A percentile compares a stretch with the other conserved stretches of the same genome.
Conservation (phyloP, 2,888 invertebrate species). For the Coleophora flavipennella region DNA sequence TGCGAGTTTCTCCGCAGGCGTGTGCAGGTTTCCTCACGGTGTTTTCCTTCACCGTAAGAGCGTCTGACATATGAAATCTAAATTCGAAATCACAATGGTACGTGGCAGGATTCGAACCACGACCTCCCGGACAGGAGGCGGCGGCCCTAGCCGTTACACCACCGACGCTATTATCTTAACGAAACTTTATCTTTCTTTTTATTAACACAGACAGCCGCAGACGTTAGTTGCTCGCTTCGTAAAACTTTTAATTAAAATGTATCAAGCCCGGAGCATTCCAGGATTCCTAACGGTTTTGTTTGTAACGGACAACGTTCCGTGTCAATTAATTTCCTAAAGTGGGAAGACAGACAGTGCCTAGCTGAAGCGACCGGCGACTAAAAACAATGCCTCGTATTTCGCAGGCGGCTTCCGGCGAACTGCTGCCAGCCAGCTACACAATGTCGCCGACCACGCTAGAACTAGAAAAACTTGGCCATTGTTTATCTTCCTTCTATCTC, state of each 20-base stretch:
- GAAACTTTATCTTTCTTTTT: slow-evolving; percentile 31
- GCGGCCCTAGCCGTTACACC: too few relatives aligned
- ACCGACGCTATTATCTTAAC: too few relatives aligned
- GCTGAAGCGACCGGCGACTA: slow-evolving; percentile 36
- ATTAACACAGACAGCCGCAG: slow-evolving; percentile 35
- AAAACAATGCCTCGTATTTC: slow-evolving; percentile 52
- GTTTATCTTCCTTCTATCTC: slow-evolving; percentile 47
- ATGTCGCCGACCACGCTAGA: slow-evolving; percentile 45
- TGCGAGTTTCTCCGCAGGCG: too few relatives aligned
- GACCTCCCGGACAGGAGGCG: too few relatives aligned
- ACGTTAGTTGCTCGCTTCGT: slow-evolving; percentile 35
- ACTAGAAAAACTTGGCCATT: slow-evolving; percentile 52
- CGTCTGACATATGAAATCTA: too few relatives aligned
- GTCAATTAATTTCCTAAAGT: slow-evolving; percentile 65
- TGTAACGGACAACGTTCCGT: slow-evolving; percentile 45
- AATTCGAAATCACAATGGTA: too few relatives aligned
- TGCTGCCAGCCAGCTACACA: slow-evolving; percentile 50
- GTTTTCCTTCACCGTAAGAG: too few relatives aligned
- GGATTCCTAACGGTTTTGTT: slow-evolving; percentile 50
- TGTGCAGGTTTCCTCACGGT: too few relatives aligned
- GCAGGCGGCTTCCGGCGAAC: slow-evolving; percentile 41
- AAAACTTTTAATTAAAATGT: slow-evolving; percentile 67
- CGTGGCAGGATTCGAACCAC: too few relatives aligned
- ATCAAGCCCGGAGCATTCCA: slow-evolving; percentile 42
- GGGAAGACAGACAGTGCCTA: slow-evolving; percentile 34